Conservation (phyloP, 2,797 vertebrate species). For the Micropoecilia bifurca region DNA sequence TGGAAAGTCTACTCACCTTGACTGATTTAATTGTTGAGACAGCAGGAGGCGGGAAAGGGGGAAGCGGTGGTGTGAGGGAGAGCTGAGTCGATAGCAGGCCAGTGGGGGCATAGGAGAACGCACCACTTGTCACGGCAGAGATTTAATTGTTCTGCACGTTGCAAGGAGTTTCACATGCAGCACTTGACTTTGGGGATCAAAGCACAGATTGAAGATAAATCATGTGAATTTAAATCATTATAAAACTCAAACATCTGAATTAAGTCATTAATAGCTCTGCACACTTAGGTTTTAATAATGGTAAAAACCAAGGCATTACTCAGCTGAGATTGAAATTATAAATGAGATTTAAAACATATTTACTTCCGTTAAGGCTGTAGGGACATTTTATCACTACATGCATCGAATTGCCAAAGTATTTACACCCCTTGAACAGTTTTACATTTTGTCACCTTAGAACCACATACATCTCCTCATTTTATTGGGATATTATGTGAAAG, state of each 20-base stretch:
- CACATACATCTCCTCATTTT: neutral
- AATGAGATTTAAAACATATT: neutral
- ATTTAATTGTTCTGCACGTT: conserved; percentile 45
- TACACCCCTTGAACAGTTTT: neutral
- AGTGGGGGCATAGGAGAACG: conserved; percentile 48
- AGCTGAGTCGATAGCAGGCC: conserved; percentile 48
- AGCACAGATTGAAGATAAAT: conserved; percentile 13
- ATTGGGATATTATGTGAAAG: neutral
- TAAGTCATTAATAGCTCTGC: neutral
- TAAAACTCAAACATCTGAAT: neutral
- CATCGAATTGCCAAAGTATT: neutral
- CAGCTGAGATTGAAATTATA: neutral
- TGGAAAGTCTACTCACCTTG: conserved; percentile 58
- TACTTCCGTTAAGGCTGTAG: neutral
- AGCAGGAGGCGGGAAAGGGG: conserved; percentile 30
- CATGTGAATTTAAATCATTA: neutral
- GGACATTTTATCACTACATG: neutral
- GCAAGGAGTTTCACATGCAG: conserved; percentile 27
- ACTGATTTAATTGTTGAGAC: conserved; percentile 66
- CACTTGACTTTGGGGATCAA: conserved; percentile 9
- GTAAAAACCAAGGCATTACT: neutral
- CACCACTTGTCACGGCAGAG: conserved; percentile 41
- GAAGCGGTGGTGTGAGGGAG: conserved; percentile 35
- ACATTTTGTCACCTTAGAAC: neutral
- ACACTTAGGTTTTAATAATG: too few species aligned